These are phyloP conservation scores for Dascyllus trimaculatus DNA, from an alignment of 2,113 vertebrate genomes.

Conservation along the genomic window DNA sequence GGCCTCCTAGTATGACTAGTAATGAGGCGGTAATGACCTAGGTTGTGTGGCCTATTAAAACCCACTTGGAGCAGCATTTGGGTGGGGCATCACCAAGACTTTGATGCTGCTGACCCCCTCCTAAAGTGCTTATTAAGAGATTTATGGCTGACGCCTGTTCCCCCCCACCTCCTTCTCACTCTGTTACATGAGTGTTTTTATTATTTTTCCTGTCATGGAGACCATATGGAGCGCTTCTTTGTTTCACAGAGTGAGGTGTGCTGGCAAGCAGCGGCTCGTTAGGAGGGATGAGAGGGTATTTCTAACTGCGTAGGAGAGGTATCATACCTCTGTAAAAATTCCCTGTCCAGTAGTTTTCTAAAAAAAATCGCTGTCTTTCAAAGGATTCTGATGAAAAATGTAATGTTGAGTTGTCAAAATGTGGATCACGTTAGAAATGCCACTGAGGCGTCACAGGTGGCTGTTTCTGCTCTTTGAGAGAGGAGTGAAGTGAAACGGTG, in stretches of 20 bases:
- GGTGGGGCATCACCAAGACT: conserved; percentile 42
- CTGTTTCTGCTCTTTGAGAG: not conserved
- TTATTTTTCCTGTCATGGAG: conserved; percentile 54
- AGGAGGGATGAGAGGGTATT: conserved; percentile 29
- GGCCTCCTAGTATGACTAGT: conserved; percentile 29
- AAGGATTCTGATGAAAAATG: conserved; percentile 21
- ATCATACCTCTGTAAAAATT: conserved; percentile 53
- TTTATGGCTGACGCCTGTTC: conserved; percentile 46
- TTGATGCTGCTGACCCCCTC: conserved; percentile 57
- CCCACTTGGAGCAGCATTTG: conserved; percentile 29
- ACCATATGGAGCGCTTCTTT: conserved; percentile 50
- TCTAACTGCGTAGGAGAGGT: not conserved
- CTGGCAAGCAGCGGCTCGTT: conserved; percentile 48
- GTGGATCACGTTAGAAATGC: not conserved
- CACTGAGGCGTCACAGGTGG: no score
- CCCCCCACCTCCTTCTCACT: not conserved
- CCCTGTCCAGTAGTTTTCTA: not conserved
- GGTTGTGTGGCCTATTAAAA: conserved; percentile 71
- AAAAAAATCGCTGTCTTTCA: conserved; percentile 14
- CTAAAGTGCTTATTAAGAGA: conserved; percentile 60
- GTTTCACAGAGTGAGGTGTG: conserved; percentile 45
- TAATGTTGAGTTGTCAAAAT: conserved; percentile 22
- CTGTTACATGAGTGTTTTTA: conserved; percentile 47
- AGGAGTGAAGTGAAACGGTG: not conserved
- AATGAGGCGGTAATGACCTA: conserved; percentile 60